Conservation (phyloP, 1,140 invertebrate species). For the Meloidogyne floridensis region DNA sequence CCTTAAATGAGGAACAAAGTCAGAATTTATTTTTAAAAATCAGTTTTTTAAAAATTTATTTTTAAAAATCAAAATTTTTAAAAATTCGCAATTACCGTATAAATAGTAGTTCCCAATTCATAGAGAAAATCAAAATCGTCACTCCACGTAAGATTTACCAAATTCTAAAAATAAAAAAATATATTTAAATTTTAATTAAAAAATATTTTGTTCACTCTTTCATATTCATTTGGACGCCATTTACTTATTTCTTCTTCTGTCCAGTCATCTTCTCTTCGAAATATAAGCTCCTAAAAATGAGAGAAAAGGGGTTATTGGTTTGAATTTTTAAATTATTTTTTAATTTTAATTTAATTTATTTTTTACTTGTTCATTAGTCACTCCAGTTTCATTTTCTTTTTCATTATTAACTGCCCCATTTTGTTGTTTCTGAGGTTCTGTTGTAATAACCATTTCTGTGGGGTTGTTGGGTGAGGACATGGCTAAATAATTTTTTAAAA, state of each 20-base stretch:
- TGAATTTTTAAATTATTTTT: background rate
- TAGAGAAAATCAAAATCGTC: constrained; percentile 65
- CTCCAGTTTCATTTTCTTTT: background rate
- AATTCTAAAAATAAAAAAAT: constrained; percentile 38
- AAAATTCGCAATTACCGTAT: constrained; percentile 23
- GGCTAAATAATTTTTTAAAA: background rate
- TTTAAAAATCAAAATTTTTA: background rate
- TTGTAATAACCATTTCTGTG: background rate
- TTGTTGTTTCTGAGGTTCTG: constrained; percentile 6
- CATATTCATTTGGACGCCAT: constrained; percentile 30
- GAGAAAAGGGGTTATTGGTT: no score
- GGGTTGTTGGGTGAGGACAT: background rate
- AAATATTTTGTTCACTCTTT: constrained; percentile 19
- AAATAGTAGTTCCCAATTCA: constrained; percentile 57
- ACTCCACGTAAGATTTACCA: constrained; percentile 62
- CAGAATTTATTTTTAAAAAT: no score
- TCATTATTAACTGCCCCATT: background rate
- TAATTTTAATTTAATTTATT: background rate
- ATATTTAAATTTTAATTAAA: constrained; percentile 7
- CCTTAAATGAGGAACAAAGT: no score
- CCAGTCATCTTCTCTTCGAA: background rate
- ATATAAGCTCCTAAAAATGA: background rate
- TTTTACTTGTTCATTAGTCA: background rate
- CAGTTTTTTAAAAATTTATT: no score
- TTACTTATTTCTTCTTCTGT: constrained; percentile 25